These are phyloP conservation scores for Chelmon rostratus DNA, from an alignment of 2,797 vertebrate species.

Conservation along the genomic window DNA sequence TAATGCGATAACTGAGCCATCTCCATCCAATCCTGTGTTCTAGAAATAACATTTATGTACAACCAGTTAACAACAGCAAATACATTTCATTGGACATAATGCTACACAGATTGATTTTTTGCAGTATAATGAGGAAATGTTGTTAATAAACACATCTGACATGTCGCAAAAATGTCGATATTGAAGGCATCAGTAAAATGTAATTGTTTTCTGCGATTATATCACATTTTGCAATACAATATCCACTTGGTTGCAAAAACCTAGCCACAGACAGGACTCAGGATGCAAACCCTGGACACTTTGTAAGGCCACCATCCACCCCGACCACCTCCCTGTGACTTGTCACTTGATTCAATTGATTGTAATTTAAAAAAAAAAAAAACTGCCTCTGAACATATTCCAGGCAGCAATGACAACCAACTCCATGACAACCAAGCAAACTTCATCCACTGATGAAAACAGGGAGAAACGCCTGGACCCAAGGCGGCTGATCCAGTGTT, in stretches of 20 bases:
- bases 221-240: neutral
- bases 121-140: neutral
- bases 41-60: too few relatives aligned
- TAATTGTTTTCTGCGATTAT: neutral
- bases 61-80: too few relatives aligned
- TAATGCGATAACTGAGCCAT: neutral
- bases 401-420: neutral
- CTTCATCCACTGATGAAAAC: neutral
- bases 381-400: neutral
- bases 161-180: neutral
- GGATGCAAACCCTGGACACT: too few relatives aligned
- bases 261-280: too few relatives aligned
- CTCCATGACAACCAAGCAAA: neutral
- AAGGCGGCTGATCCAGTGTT: conserved; percentile 6
- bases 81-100: neutral
- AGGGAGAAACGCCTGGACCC: neutral
- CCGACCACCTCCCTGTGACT: too few relatives aligned
- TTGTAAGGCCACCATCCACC: too few relatives aligned
- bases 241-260: neutral
- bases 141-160: neutral
- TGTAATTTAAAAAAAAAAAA: too few relatives aligned
- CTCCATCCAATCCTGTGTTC: too few relatives aligned
- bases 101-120: neutral
- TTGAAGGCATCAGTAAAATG: neutral
- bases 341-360: neutral